Evolutionary conservation across 1,140 invertebrate genomes (phyloP), one percentile per base, ranked within the genome.

Genomic region (Plutomurus gul): DNA sequence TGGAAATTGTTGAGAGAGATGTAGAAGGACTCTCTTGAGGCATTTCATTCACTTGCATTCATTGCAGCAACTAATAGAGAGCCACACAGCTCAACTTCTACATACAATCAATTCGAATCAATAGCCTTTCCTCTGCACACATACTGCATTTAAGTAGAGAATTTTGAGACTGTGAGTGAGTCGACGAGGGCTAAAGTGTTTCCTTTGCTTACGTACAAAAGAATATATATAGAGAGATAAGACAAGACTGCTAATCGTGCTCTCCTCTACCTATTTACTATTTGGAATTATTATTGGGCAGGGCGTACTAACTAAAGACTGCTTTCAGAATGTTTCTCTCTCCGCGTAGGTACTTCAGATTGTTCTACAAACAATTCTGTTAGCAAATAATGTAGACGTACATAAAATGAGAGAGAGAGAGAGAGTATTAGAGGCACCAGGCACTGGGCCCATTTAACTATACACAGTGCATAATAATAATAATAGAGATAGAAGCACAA

Each of bases 21-120:
- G n/a, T n/a, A 65, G 56, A 65, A 65, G 56, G 56, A 65, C 30
- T 65, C n/a, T n/a, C 56, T 65, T 65, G 27, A 65, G 27, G 56
- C 56, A 72, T 72, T 72, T 20, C 39, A 40, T 72, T 72, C 39
- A 40, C 70, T 40, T 43, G 13, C 5, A 27, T 25, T 25, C 22
- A 60, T 13, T 60, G 8, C 27, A 22, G 4, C n/a, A 3, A 18
- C n/a, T 25, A 60, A 27, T 30, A 60, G 30, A 30, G 25, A 60
- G 7, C n/a, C 20, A 49, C 22, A 40, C 18, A 20, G 22, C 56
- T 60, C 20, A 25, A 60, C 70, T 72, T n/a, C 37, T 36, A 36
- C 33, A 11, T 18, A 43, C 70, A 39, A 72, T 72, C 70, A 72
- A 65, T 65, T 65, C 56, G 18, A 65, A 65, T 65, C 56, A 65